Base-by-base conservation (phyloP, 2,797 vertebrate genomes). In the Meriones psammophilus region DNA sequence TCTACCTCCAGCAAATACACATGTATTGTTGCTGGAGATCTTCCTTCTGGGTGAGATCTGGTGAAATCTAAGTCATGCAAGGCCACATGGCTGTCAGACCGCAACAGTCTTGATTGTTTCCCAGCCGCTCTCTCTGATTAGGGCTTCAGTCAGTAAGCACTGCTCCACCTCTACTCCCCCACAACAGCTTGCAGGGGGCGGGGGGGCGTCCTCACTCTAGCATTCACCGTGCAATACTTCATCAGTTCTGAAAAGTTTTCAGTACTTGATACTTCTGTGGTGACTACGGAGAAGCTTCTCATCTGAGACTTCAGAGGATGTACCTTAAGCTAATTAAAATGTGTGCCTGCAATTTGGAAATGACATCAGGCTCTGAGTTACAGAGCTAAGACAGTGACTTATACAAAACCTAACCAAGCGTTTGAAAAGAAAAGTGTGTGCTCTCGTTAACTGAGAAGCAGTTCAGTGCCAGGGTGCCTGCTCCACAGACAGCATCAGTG, bases 301-400 rank as follows among this genome's bases (percentile, higher is more conserved):
- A 46, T 69, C 18, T 17, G 89, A 5, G 77, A 92, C 46, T 74
- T 85, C 50, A 93, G 81, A 46, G 36, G 39, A 33, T 36, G 85
- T 42, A 4, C 62, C 54, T 94, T 71, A 92, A 14, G 77, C 95
- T 89, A 88, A 68, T 92, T 85, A 91, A 97, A 93, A 87, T 60
- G 26, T 22, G 58, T 60, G 12, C 46, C 24, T 86, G n/a, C 9
- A 83, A 74, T 71, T 92, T 89, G 39, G 76, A 96, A 80, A 81
- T 74, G 14, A 1, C 18, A 56, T 33, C 91, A 54, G 20, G 10
- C 22, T 80, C 88, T n/a, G 83, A 73, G 46, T 66, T 78, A 58
- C 9, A 97, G 62, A 74, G 2, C 22, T 58, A 68, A 77, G 22
- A 78, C 39, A 69, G 8, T 69, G 56, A 5, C 3, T 69, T 79